These are phyloP conservation scores for Salminus brasiliensis DNA, from an alignment of 2,113 vertebrate genomes.

Conservation along the genomic window DNA sequence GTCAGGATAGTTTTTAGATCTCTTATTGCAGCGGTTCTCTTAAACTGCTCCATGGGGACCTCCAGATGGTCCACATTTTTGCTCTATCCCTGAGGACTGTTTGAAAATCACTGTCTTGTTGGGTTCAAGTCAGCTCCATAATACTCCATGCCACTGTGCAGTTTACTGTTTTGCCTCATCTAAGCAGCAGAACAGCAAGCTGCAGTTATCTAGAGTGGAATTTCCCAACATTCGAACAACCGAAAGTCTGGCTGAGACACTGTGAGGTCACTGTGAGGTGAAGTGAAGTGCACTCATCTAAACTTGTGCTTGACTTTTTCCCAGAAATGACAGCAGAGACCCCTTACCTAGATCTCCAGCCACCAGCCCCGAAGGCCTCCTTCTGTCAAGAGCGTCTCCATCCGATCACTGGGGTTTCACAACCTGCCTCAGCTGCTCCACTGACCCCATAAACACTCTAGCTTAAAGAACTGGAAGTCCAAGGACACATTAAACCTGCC, in stretches of 20 bases:
- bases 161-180: background rate
- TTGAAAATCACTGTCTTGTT: too few species aligned
- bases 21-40: background rate
- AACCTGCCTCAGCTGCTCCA: constrained; percentile 35
- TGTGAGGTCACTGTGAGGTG: background rate
- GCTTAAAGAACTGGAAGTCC: background rate
- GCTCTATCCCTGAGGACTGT: too few species aligned
- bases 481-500: background rate
- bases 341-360: constrained; percentile 22
- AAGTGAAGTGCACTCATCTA: background rate
- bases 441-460: constrained; percentile 27
- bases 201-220: too few species aligned
- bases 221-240: background rate
- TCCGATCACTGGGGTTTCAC: constrained; percentile 32
- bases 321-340: constrained; percentile 18
- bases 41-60: too few species aligned
- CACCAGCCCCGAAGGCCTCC: background rate
- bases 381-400: background rate
- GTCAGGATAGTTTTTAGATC: background rate
- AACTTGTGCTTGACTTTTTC: background rate
- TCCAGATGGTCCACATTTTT: too few species aligned
- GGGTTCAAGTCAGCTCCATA: background rate
- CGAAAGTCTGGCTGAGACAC: background rate
- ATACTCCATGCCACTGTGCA: background rate
- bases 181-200: background rate